Evolutionary conservation across 2,113 vertebrate species (phyloP), one percentile per base, ranked within the genome.

Genomic region (Calyptommatus sinebrachiatus): DNA sequence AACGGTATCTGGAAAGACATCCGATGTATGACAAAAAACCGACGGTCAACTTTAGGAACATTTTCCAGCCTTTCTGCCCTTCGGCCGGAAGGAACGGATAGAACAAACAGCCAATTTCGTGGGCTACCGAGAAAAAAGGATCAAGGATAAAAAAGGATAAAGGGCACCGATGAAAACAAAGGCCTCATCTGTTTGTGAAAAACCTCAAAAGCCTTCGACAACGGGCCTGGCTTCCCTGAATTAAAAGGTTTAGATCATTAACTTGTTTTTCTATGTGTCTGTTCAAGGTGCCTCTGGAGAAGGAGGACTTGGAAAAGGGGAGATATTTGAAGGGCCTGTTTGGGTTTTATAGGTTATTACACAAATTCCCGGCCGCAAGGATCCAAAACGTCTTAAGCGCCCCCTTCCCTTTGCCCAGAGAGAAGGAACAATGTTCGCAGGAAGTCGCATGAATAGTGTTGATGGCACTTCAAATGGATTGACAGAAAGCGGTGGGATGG

Each of bases 171-270:
- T 94, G 93, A 94, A 92, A 91, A 86, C 87, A 91, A 93, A 87
- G 87, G 87, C 92, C 85, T 88, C 84, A 87, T 90, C 92, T 95
- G 94, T 88, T 93, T 93, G 91, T 91, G 35, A 91, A 85, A 85
- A 88, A 91, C 95, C 94, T 95, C 92, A 96, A 96, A 92, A 95
- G 95, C 93, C 91, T 91, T 94, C 92, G 91, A 95, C 69, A 91
- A 93, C 91, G 92, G 94, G 93, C 91, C 89, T n/a, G 93, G 88
- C 93, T 95, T 93, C 90, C 92, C 88, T 92, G 94, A 95, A 96
- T 94, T 94, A 95, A 91, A 93, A 93, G 95, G 95, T 96, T 97
- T 97, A 97, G 96, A 97, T 97, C 95, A 95, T 96, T 97, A 97
- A 95, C 94, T 94, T 93, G 94, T 90, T 96, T 94, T 96, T 93